Evolutionary conservation across 2,888 invertebrate genomes (phyloP).

Genomic region (Stictocephala bisonia): DNA sequence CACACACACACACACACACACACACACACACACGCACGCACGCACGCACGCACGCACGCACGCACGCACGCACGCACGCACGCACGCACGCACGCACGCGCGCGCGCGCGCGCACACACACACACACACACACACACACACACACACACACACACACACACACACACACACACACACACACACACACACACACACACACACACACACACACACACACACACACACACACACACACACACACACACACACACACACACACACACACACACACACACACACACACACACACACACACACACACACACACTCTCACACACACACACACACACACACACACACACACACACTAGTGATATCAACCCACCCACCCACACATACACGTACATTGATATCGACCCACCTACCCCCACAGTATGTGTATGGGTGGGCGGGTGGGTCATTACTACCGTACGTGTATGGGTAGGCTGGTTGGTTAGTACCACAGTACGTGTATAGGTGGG

Average conservation of each 20-base stretch:
- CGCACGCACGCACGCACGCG: background rate
- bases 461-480: too few relatives aligned
- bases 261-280: slow-evolving; percentile 7
- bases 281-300: slow-evolving; percentile 28
- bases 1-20: background rate
- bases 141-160: background rate
- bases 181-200: slow-evolving; percentile 29
- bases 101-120: background rate
- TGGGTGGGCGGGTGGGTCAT: too few relatives aligned
- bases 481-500: too few relatives aligned
- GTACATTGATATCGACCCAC: too few relatives aligned
- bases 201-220: slow-evolving; percentile 30
- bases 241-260: slow-evolving; percentile 15
- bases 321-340: slow-evolving; percentile 11
- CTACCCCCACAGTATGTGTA: too few relatives aligned
- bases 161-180: background rate
- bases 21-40: background rate
- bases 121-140: background rate
- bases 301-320: slow-evolving; percentile 21
- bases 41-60: background rate
- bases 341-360: too few relatives aligned
- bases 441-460: too few relatives aligned
- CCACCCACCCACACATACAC: too few relatives aligned
- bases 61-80: background rate
- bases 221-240: background rate